Evolutionary conservation across 1,140 invertebrate genomes (phyloP).

Genomic region (Drosophila bocki): DNA sequence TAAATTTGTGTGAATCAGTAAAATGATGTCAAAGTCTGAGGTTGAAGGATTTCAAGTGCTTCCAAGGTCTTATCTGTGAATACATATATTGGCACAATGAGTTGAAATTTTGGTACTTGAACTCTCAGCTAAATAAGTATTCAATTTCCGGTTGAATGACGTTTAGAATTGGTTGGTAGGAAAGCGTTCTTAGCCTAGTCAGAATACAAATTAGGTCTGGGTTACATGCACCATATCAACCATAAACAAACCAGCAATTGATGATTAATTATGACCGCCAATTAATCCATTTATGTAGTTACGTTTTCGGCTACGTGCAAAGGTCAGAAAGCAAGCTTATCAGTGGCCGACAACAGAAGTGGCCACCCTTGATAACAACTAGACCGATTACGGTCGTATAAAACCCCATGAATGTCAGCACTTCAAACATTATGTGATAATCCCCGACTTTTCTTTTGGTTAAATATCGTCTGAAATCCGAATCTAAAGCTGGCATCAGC

Average conservation of each 20-base stretch:
- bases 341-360: conserved; percentile 52
- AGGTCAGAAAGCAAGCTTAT: conserved; percentile 63
- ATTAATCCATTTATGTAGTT: conserved; percentile 13
- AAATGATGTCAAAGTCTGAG: conserved; percentile 23
- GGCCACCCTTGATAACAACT: conserved; percentile 45
- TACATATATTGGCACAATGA: conserved; percentile 1
- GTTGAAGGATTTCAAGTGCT: conserved; percentile 1
- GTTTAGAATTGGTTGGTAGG: not conserved
- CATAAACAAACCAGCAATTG: conserved; percentile 27
- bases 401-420: conserved; percentile 50
- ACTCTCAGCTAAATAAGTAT: conserved; percentile 2
- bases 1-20: conserved; percentile 10
- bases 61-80: conserved; percentile 20
- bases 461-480: not conserved
- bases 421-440: conserved; percentile 22
- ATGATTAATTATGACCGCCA: conserved; percentile 52
- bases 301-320: conserved; percentile 43
- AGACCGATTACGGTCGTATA: conserved; percentile 35
- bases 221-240: conserved; percentile 13
- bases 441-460: conserved; percentile 4
- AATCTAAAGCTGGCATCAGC: conserved; percentile 10
- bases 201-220: not conserved
- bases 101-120: conserved; percentile 1
- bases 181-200: not conserved
- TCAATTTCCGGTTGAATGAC: conserved; percentile 19